Conservation (phyloP, 2,113 vertebrate species). For the Phalacrocorax aristotelis region DNA sequence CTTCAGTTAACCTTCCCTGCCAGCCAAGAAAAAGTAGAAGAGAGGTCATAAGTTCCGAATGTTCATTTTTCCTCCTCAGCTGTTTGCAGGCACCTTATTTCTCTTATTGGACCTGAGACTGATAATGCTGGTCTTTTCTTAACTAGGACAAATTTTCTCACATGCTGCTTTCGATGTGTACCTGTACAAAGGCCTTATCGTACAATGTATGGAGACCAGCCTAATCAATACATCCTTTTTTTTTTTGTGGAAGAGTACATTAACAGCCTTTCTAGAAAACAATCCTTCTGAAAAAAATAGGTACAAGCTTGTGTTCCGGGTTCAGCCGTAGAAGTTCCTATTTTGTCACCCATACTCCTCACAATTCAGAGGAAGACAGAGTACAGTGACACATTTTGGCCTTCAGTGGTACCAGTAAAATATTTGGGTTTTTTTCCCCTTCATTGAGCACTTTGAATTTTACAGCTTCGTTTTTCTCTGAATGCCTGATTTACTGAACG, state of each 20-base stretch:
- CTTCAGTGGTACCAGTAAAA: background rate
- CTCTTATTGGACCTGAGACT: background rate
- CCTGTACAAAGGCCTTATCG: background rate
- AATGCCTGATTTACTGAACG: background rate
- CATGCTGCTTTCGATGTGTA: fast-evolving
- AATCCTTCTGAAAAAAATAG: background rate
- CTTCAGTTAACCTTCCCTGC: background rate
- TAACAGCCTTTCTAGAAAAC: background rate
- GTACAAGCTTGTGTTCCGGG: background rate
- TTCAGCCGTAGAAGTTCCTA: background rate
- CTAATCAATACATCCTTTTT: background rate
- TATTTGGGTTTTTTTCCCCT: background rate
- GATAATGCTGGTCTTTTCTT: background rate
- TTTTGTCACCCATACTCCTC: background rate
- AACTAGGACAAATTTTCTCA: background rate
- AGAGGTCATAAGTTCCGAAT: background rate
- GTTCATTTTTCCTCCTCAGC: background rate
- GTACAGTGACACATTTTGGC: background rate
- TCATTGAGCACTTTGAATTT: background rate
- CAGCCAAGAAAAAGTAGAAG: background rate
- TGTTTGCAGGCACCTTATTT: background rate
- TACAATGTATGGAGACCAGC: background rate
- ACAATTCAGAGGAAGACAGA: background rate
- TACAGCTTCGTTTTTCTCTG: background rate
- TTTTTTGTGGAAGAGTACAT: background rate